A percentile compares a stretch with the other conserved stretches of the same genome.
Conservation (phyloP, 2,888 invertebrate genomes). For the Meiosimyza platycephala region DNA sequence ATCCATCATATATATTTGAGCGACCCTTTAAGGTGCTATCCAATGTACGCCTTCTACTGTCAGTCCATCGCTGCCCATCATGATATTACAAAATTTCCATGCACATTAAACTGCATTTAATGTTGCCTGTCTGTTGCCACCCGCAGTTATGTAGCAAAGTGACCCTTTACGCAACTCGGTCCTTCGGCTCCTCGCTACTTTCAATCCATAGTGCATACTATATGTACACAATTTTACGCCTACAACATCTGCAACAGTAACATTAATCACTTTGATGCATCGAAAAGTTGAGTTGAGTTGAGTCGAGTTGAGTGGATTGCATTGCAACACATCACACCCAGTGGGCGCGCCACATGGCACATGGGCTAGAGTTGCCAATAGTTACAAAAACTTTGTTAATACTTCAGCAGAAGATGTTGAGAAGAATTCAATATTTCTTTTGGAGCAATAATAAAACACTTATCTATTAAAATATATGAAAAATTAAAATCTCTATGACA, state of each 20-base stretch:
- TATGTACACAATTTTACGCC: not conserved
- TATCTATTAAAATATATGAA: no score
- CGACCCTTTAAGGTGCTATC: no score
- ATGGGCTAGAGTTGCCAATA: not conserved
- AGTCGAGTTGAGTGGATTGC: conserved; percentile 34
- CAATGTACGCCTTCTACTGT: no score
- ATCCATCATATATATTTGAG: no score
- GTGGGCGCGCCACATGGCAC: conserved; percentile 5
- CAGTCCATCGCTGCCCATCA: no score
- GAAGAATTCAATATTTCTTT: no score
- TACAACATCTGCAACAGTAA: conserved; percentile 7
- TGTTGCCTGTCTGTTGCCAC: conserved; percentile 2
- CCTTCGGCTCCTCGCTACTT: no score
- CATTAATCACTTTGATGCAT: conserved; percentile 36
- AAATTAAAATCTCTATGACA: no score
- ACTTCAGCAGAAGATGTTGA: no score
- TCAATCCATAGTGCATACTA: not conserved
- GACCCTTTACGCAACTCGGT: no score
- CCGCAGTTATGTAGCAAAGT: not conserved
- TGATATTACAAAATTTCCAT: conserved; percentile 9
- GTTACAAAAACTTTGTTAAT: not conserved
- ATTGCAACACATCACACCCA: conserved; percentile 34
- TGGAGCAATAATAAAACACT: no score
- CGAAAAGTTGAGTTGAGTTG: conserved; percentile 33
- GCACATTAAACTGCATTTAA: conserved; percentile 27